These are phyloP conservation scores for Palaemon carinicauda DNA, from an alignment of 1,140 invertebrate genomes.

Conservation along the genomic window DNA sequence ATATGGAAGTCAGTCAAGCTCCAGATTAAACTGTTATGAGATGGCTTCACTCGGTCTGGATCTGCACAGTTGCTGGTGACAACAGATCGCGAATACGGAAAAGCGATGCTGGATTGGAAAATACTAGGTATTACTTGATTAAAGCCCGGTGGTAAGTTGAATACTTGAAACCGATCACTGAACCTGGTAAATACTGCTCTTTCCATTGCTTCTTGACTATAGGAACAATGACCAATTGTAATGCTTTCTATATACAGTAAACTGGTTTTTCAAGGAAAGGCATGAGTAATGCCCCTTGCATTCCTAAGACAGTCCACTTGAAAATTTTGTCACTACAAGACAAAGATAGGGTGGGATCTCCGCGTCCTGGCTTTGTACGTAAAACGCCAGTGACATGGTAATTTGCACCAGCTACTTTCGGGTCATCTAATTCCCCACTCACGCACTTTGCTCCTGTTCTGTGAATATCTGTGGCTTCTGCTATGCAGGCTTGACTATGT, in stretches of 20 bases:
- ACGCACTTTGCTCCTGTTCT: slow-evolving; percentile 91
- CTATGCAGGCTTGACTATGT: no score
- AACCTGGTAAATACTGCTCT: slow-evolving; percentile 69
- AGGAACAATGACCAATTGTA: slow-evolving; percentile 76
- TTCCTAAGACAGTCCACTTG: slow-evolving; percentile 84
- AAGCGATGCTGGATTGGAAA: slow-evolving; percentile 62
- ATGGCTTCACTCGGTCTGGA: slow-evolving; percentile 38
- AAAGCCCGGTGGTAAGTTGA: slow-evolving; percentile 9
- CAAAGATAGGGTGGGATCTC: slow-evolving; percentile 86
- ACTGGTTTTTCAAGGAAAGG: slow-evolving; percentile 75
- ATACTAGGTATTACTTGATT: slow-evolving; percentile 61
- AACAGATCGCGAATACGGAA: slow-evolving; percentile 57
- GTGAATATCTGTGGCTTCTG: slow-evolving; percentile 71
- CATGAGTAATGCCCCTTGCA: slow-evolving; percentile 80
- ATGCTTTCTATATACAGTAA: slow-evolving; percentile 76
- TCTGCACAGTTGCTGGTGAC: slow-evolving; percentile 9
- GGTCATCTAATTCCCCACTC: slow-evolving; percentile 66
- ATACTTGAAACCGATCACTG: background rate
- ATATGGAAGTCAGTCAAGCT: slow-evolving; percentile 39
- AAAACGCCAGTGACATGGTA: slow-evolving; percentile 80
- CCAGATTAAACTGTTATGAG: slow-evolving; percentile 62
- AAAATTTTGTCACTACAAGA: slow-evolving; percentile 95
- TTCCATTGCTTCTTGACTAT: slow-evolving; percentile 71
- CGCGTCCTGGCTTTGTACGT: slow-evolving; percentile 90
- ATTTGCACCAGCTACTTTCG: slow-evolving; percentile 68